Percentiles rank a stretch among this genome's conserved stretches.
Conservation (phyloP, 1,140 invertebrate genomes). For the Drosophila pseudoananassae region DNA sequence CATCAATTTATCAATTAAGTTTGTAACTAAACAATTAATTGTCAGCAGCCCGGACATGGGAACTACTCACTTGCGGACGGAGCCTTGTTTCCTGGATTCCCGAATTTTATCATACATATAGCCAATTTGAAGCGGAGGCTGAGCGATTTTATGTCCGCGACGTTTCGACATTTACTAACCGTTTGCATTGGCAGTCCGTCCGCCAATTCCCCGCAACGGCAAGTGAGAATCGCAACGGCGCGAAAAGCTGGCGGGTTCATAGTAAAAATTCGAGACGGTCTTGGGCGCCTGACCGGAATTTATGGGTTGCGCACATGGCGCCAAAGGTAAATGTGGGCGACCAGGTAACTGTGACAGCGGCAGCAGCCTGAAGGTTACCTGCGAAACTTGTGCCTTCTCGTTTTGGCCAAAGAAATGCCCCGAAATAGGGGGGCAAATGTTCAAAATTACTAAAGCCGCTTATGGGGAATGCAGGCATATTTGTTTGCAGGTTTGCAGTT, state of each 20-base stretch:
- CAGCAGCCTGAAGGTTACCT: slow-evolving; percentile 61
- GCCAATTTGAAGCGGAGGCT: neutral
- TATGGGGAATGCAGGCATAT: slow-evolving; percentile 47
- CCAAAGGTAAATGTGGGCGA: slow-evolving; percentile 59
- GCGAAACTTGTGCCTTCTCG: slow-evolving; percentile 22
- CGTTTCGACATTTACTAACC: slow-evolving; percentile 71
- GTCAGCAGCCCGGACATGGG: slow-evolving; percentile 40
- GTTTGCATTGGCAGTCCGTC: slow-evolving; percentile 27
- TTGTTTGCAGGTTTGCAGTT: slow-evolving; percentile 31
- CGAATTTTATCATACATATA: slow-evolving; percentile 17
- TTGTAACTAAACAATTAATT: slow-evolving; percentile 69
- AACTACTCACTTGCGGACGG: slow-evolving; percentile 32
- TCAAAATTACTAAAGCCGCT: slow-evolving; percentile 79
- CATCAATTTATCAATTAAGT: slow-evolving; percentile 76
- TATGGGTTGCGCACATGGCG: slow-evolving; percentile 69
- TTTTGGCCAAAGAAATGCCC: slow-evolving; percentile 41
- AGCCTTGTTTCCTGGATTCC: slow-evolving; percentile 20
- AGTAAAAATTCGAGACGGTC: slow-evolving; percentile 35
- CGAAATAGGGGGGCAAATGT: slow-evolving; percentile 43
- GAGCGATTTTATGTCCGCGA: slow-evolving; percentile 62
- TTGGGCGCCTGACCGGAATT: slow-evolving; percentile 49
- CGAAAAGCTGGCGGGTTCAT: slow-evolving; percentile 17
- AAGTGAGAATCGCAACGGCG: slow-evolving; percentile 33
- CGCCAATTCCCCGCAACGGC: slow-evolving; percentile 32
- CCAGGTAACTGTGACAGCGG: slow-evolving; percentile 70